Base-by-base conservation (phyloP, 2,797 vertebrate species). In the Euthynnus affinis region DNA sequence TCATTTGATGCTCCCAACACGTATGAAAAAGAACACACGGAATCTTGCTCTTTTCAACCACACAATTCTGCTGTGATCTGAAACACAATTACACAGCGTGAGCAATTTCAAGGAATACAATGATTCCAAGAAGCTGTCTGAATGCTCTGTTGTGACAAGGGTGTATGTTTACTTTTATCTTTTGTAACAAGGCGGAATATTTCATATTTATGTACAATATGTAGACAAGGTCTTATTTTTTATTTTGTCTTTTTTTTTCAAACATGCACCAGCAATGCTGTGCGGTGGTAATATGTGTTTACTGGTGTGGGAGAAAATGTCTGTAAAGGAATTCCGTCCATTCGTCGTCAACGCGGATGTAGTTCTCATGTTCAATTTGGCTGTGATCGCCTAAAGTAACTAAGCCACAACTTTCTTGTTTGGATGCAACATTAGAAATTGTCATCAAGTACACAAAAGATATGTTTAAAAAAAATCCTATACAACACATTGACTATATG, bases 91-190 rank as follows among this genome's bases (percentile, higher is more conserved):
- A 25, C 57, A 46, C 59, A 49, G 20, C 40, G 51, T 71, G 46
- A 64, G n/a, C 12, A 59, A 29, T 84, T 82, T 77, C 44, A 78
- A 66, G 29, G 68, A 78, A 82, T 81, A 14, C 62, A 76, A 79
- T 74, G 22, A 56, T 71, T 81, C 57, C 32, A 25, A 22, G 52
- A 82, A 66, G 44, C 42, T 17, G 29, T 75, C 23, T 67, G 56
- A 74, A 18, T 57, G 29, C 18, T 55, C 46, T 46, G 58, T 52
- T 75, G 49, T 80, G 69, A 53, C 44, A 55, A 34, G 44, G 5
- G 46, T 10, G 46, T 49, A 49, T 61, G 71, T 58, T 63, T 71
- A 17, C 65, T 52, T 51, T 55, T 14, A 75, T 78, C 46, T 74
- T 42, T 34, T 60, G 32, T 67, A 67, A 58, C 20, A 18, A 37